These are phyloP conservation scores for Willisornis vidua DNA, from an alignment of 2,113 vertebrate species.

Conservation along the genomic window DNA sequence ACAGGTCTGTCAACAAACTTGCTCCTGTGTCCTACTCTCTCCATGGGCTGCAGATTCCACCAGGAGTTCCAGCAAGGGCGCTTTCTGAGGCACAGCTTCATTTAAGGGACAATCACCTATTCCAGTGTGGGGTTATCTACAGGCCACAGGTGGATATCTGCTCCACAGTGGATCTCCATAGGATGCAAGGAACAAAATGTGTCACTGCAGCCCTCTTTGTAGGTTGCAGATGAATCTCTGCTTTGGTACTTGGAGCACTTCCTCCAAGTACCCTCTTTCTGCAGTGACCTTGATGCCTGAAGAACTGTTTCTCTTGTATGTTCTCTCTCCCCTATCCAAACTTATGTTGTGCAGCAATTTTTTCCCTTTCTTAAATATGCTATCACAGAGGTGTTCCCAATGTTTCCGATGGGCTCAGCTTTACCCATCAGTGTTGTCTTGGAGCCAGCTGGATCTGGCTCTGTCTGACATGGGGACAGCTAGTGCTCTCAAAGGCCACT, in stretches of 20 bases:
- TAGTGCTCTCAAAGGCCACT: neutral
- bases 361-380: neutral
- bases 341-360: neutral
- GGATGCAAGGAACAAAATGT: neutral
- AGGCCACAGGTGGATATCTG: neutral
- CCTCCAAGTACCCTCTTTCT: neutral
- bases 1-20: neutral
- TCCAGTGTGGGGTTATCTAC: fast-evolving
- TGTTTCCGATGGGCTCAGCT: neutral
- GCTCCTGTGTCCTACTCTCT: neutral
- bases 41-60: neutral
- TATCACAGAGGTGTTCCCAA: fast-evolving
- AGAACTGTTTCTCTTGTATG: neutral
- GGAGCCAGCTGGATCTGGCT: neutral
- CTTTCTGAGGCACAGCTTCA: neutral
- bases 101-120: neutral
- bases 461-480: neutral
- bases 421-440: neutral
- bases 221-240: neutral
- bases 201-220: neutral
- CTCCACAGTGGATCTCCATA: no score
- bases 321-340: neutral
- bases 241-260: neutral
- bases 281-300: neutral
- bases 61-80: neutral